Percentiles rank a stretch among this genome's conserved stretches.
Conservation (phyloP, 2,113 vertebrate genomes). For the Sorex fumeus region DNA sequence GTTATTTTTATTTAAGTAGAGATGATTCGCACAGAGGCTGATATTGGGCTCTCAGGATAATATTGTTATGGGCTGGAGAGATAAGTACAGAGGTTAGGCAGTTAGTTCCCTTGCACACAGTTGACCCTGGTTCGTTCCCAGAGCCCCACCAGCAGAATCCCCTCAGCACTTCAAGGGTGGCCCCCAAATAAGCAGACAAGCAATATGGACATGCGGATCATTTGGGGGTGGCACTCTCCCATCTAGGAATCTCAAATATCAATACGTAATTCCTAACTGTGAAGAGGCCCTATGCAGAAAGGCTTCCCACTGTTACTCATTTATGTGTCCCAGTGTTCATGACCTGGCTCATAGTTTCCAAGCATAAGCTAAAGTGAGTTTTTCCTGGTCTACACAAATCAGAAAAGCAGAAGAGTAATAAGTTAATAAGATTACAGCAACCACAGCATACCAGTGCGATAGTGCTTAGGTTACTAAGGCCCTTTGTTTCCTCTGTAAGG, state of each 20-base stretch:
- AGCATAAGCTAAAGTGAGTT: background rate
- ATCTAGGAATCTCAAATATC: slow-evolving; percentile 7
- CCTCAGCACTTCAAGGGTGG: no score
- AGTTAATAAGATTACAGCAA: background rate
- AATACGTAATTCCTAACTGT: background rate
- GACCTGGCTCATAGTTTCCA: background rate
- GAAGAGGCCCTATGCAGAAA: background rate
- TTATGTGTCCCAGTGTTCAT: background rate
- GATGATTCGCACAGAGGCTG: background rate
- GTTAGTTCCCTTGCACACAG: no score
- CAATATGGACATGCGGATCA: background rate
- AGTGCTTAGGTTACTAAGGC: background rate
- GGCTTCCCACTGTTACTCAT: background rate
- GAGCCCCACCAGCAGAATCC: no score
- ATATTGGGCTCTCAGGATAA: background rate
- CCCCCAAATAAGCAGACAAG: no score
- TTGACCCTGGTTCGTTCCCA: no score
- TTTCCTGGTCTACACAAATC: background rate
- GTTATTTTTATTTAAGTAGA: background rate
- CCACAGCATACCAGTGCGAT: background rate
- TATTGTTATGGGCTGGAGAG: no score
- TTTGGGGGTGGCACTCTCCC: background rate
- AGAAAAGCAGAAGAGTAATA: background rate
- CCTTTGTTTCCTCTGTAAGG: background rate
- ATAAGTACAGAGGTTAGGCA: background rate